phyloP scores from a whole-genome alignment of 2,797 vertebrate species.

The Periparus ater region DNA sequence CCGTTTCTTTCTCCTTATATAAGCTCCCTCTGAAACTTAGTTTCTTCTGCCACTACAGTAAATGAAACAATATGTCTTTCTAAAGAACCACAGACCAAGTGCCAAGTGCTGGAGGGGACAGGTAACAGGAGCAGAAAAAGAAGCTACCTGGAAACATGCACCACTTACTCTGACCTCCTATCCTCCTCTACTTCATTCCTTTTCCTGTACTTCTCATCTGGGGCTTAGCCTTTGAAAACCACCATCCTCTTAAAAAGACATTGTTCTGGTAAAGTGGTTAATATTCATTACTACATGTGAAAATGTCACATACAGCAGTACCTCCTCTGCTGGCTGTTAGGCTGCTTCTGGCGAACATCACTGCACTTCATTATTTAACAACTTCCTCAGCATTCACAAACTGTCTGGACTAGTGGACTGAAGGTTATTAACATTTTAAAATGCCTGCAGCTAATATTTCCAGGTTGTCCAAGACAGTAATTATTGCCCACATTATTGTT shows the following conservation, averaged over 20 bases:
- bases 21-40: neutral
- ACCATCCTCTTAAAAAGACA: neutral
- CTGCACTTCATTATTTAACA: conserved; percentile 25
- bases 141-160: conserved; percentile 17
- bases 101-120: conserved; percentile 43
- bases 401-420: neutral
- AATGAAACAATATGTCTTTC: conserved; percentile 6
- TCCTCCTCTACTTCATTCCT: neutral
- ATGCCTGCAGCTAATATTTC: conserved; percentile 14
- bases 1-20: neutral
- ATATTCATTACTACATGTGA: neutral
- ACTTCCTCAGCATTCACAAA: conserved; percentile 1
- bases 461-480: neutral
- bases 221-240: neutral
- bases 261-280: neutral
- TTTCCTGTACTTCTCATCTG: neutral
- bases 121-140: neutral
- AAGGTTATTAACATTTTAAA: conserved; percentile 38
- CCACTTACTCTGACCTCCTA: neutral
- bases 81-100: neutral
- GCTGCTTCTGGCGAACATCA: neutral
- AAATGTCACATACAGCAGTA: neutral
- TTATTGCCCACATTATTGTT: neutral
- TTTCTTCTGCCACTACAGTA: neutral
- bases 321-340: neutral